phyloP scores from a whole-genome alignment of 1,140 invertebrate species.

The Zaprionus vittiger region DNA sequence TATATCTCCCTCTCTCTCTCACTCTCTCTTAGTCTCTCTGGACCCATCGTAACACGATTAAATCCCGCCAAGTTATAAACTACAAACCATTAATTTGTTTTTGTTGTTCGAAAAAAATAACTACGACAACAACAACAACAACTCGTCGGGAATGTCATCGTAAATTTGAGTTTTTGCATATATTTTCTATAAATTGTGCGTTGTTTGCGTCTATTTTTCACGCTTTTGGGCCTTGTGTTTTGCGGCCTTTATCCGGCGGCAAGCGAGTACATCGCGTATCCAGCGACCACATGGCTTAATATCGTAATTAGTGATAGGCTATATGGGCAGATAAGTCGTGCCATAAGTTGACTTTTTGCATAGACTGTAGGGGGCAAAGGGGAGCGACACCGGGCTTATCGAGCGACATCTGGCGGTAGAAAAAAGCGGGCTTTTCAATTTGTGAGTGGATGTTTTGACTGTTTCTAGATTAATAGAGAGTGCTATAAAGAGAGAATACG shows the following conservation, averaged over 20 bases:
- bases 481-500: not conserved
- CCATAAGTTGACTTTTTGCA: slow-evolving; percentile 26
- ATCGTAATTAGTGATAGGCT: slow-evolving; percentile 46
- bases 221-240: slow-evolving; percentile 26
- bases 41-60: slow-evolving; percentile 47
- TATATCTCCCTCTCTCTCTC: slow-evolving; percentile 1
- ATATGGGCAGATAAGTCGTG: slow-evolving; percentile 33
- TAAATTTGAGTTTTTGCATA: slow-evolving; percentile 51
- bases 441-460: not conserved
- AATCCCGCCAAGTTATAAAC: slow-evolving; percentile 45
- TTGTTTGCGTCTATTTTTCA: slow-evolving; percentile 39
- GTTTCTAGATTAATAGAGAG: not conserved
- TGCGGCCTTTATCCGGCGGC: not conserved
- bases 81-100: slow-evolving; percentile 49
- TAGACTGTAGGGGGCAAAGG: slow-evolving; percentile 2
- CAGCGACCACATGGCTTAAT: slow-evolving; percentile 39
- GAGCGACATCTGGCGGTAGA: not conserved
- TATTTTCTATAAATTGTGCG: slow-evolving; percentile 43
- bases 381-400: not conserved
- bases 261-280: not conserved
- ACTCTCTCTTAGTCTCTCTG: not conserved
- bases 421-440: not conserved
- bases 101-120: slow-evolving; percentile 28
- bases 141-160: slow-evolving; percentile 16
- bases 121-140: slow-evolving; percentile 7